phyloP scores from a whole-genome alignment of 2,888 invertebrate species.

The Drosophila paranaensis region DNA sequence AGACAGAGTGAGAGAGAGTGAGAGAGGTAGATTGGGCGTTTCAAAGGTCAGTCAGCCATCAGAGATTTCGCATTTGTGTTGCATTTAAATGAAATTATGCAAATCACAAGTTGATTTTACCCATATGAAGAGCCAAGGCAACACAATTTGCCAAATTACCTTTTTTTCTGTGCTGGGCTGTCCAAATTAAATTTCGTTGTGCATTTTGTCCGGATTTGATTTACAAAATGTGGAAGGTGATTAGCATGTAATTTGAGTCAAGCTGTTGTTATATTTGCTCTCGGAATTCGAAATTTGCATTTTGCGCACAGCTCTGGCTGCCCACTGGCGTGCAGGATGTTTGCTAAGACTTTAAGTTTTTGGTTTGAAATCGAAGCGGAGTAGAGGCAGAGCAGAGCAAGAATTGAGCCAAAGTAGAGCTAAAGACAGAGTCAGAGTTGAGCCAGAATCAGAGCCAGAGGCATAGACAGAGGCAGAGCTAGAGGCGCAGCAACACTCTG shows the following conservation, averaged over 20 bases:
- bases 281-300: slow-evolving; percentile 23
- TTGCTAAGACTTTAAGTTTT: background rate
- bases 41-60: slow-evolving; percentile 26
- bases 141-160: slow-evolving; percentile 38
- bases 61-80: slow-evolving; percentile 30
- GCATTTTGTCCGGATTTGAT: slow-evolving; percentile 21
- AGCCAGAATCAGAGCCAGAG: too few species aligned
- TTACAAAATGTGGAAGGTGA: slow-evolving; percentile 25
- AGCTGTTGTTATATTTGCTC: slow-evolving; percentile 23
- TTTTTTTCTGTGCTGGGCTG: slow-evolving; percentile 4
- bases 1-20: background rate
- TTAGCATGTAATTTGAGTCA: slow-evolving; percentile 34
- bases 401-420: too few species aligned
- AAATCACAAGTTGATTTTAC: slow-evolving; percentile 32
- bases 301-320: background rate
- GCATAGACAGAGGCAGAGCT: too few species aligned
- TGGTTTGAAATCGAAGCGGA: too few species aligned
- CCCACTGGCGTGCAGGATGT: background rate
- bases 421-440: too few species aligned
- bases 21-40: background rate
- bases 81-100: slow-evolving; percentile 47
- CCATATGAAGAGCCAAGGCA: slow-evolving; percentile 21
- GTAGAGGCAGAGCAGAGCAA: too few species aligned
- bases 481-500: too few species aligned
- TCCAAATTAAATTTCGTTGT: slow-evolving; percentile 16